phyloP scores from a whole-genome alignment of 1,140 invertebrate genomes.

The Megathymus violae region DNA sequence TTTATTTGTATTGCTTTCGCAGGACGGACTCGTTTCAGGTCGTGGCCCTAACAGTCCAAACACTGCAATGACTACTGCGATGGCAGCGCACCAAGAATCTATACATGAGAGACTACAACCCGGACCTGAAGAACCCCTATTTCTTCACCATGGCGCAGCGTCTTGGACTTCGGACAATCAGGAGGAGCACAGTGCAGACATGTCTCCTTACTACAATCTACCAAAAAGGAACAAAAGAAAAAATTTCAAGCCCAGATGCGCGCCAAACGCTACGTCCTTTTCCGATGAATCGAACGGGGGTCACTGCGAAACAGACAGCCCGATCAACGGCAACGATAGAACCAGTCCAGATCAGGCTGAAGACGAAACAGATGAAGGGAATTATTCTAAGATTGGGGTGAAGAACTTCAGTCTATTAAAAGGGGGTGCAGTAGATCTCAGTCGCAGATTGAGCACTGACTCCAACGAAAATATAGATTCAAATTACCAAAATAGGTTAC shows the following conservation, averaged over 20 bases:
- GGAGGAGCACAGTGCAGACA: constrained; percentile 77
- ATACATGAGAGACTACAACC: constrained; percentile 79
- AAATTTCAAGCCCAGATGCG: constrained; percentile 87
- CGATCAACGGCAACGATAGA: constrained; percentile 79
- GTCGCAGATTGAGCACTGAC: constrained; percentile 79
- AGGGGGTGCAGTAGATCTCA: constrained; percentile 78
- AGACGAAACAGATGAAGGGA: constrained; percentile 62
- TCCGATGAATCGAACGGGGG: constrained; percentile 80
- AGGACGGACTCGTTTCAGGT: constrained; percentile 73
- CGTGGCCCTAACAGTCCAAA: constrained; percentile 61
- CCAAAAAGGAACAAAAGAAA: constrained; percentile 87
- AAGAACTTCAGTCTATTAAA: constrained; percentile 81
- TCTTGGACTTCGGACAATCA: constrained; percentile 69
- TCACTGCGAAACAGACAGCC: constrained; percentile 72
- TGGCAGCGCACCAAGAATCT: constrained; percentile 79
- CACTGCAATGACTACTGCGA: constrained; percentile 80
- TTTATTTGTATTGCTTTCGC: constrained; percentile 54
- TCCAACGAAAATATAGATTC: constrained; percentile 82
- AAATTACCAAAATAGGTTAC: constrained; percentile 75
- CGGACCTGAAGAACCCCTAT: constrained; percentile 66
- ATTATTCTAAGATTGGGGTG: constrained; percentile 76
- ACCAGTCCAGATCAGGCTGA: constrained; percentile 62
- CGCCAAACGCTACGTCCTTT: constrained; percentile 82
- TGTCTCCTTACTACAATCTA: constrained; percentile 80
- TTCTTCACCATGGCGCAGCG: constrained; percentile 72